A percentile compares a stretch with the other conserved stretches of the same genome.
These are phyloP conservation scores for Lordiphosa fenestrarum DNA, from an alignment of 2,888 invertebrate species.

Conservation along the genomic window DNA sequence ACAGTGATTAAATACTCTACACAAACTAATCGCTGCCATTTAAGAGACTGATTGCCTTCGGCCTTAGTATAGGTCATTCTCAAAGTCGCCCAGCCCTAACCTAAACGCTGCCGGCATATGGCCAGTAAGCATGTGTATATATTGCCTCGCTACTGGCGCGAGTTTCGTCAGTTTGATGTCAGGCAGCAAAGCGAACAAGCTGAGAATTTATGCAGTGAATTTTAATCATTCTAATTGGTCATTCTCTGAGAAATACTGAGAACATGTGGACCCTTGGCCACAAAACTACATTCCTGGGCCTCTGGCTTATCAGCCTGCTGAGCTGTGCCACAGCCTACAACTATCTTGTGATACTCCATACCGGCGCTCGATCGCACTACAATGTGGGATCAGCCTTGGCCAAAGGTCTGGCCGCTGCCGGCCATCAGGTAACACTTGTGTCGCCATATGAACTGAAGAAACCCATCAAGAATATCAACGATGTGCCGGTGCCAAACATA, in stretches of 20 bases:
- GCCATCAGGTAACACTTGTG: conserved; percentile 78
- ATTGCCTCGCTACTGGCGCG: conserved; percentile 20
- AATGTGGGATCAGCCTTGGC: conserved; percentile 76
- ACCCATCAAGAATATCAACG: conserved; percentile 70
- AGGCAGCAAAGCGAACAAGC: conserved; percentile 12
- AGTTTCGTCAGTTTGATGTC: conserved; percentile 27
- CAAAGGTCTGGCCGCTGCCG: conserved; percentile 76
- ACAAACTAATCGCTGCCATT: neutral
- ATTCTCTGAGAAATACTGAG: neutral
- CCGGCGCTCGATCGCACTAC: conserved; percentile 67
- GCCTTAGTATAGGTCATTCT: neutral
- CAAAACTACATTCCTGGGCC: conserved; percentile 37
- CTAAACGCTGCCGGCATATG: neutral
- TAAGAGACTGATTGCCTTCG: neutral
- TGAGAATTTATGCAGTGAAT: neutral
- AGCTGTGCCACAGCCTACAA: conserved; percentile 57
- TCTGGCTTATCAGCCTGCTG: conserved; percentile 42
- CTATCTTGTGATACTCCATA: conserved; percentile 61
- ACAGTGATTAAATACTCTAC: neutral
- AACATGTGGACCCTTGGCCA: conserved; percentile 29
- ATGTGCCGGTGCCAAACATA: conserved; percentile 41
- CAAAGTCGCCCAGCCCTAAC: conserved; percentile 2
- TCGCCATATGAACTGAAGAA: conserved; percentile 72
- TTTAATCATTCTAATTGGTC: conserved; percentile 5
- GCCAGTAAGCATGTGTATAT: conserved; percentile 7